Conservation (phyloP, 1,140 invertebrate genomes). For the Potamilus streckersoni region DNA sequence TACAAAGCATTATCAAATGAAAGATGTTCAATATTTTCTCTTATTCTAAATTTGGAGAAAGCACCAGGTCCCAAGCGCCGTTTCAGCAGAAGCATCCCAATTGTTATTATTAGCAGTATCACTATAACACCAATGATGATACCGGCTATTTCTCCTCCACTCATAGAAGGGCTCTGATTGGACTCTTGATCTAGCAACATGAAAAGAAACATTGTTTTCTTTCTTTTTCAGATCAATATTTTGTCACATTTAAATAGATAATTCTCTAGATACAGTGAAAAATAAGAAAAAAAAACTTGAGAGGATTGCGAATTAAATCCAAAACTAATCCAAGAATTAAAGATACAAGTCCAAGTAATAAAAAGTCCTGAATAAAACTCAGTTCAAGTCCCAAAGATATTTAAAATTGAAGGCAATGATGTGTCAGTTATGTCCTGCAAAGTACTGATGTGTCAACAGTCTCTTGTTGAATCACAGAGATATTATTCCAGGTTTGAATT, state of each 20-base stretch:
- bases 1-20: conserved; percentile 19
- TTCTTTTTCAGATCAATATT: neutral
- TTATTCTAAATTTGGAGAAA: neutral
- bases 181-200: neutral
- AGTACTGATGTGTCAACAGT: neutral
- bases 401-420: no score
- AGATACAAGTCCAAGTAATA: no score
- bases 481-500: neutral
- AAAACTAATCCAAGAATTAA: no score
- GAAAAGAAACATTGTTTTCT: neutral
- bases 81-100: conserved; percentile 9
- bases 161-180: neutral
- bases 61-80: neutral
- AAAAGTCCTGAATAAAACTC: no score
- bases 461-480: neutral
- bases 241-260: neutral
- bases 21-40: neutral
- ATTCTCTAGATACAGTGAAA: no score
- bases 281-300: no score
- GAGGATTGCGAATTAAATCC: no score
- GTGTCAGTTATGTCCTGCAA: no score
- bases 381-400: no score
- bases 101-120: neutral
- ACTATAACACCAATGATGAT: conserved; percentile 11
- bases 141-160: conserved; percentile 13